These are phyloP conservation scores for Dasyurus viverrinus DNA, from an alignment of 2,113 vertebrate genomes.

Conservation along the genomic window DNA sequence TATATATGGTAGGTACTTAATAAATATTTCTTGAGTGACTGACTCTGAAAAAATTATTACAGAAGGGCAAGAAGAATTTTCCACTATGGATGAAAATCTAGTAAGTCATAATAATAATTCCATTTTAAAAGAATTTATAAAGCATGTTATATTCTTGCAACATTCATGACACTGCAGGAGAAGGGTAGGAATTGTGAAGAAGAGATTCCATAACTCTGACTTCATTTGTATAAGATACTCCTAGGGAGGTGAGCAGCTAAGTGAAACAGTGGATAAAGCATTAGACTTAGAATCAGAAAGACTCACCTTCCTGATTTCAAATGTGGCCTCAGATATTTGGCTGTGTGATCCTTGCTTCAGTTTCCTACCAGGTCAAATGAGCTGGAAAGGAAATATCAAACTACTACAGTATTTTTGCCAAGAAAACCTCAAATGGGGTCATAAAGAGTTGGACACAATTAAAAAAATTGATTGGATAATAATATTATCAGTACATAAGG, in stretches of 20 bases:
- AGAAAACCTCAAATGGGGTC: too few species aligned
- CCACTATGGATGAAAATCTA: not conserved
- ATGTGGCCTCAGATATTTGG: not conserved
- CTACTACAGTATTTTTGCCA: too few species aligned
- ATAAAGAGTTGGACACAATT: too few species aligned
- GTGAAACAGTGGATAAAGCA: too few species aligned
- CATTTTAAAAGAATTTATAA: not conserved
- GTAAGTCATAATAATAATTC: conserved; percentile 10
- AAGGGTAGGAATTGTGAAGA: not conserved
- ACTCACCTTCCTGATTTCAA: not conserved
- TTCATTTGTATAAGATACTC: not conserved
- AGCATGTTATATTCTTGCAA: not conserved
- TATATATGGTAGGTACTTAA: not conserved
- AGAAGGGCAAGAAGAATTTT: not conserved
- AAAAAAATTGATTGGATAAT: too few species aligned
- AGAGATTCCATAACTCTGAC: not conserved
- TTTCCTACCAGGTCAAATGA: not conserved
- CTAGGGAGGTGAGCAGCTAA: not conserved
- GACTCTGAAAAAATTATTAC: not conserved
- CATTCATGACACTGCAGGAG: not conserved
- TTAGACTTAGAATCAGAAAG: too few species aligned
- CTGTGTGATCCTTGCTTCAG: not conserved
- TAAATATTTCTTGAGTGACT: not conserved
- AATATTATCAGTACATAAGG: not conserved
- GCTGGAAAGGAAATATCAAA: too few species aligned